Base-by-base conservation (phyloP, 2,113 vertebrate genomes). In the Ochotona curzoniae region DNA sequence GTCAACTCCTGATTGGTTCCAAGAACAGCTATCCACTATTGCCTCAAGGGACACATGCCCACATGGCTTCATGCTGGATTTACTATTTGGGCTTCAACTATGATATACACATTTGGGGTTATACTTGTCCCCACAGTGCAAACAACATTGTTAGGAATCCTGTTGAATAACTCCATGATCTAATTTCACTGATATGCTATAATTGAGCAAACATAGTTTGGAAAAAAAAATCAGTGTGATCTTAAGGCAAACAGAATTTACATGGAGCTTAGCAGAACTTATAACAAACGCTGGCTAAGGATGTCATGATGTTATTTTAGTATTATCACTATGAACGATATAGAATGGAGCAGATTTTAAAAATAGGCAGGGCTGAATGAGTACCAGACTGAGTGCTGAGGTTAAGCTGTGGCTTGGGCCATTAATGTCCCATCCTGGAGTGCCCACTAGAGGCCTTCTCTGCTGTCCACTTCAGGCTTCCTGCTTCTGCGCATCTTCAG, bases 81-180 rank as follows among this genome's bases (percentile, higher is more conserved):
- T 5, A 0, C 47, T 2, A 7, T 8, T 4, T 8, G 44, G 7
- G 18, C 28, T 0, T 32, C 66, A 35, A 23, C 26, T 18, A 10
- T 26, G 15, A 79, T 7, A 30, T 66, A 47, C 35, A 28, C 8
- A 35, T 7, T 15, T 18, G 60, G 35, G 9, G 60, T 4, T 44
- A 6, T 25, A 3, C 67, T 32, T 81, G 18, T 7, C 3, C 7
- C 7, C 26, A n/a, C n/a, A 2, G 17, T 1, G 5, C 18, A 5
- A 38, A 30, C 30, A 15, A 30, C 28, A 35, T 20, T 63, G 47
- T 17, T 63, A 30, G 25, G 66, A 67, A 18, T 21, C 63, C 8
- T 1, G 7, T 18, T 18, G 32, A 57, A 17, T 18, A 84, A 80
- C 32, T 3, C n/a, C 11, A 25, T 0, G n/a, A 9, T 0, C 28